Percentiles rank a stretch among this genome's conserved stretches.
These are phyloP conservation scores for Diabrotica undecimpunctata DNA, from an alignment of 1,140 invertebrate genomes.

Conservation along the genomic window DNA sequence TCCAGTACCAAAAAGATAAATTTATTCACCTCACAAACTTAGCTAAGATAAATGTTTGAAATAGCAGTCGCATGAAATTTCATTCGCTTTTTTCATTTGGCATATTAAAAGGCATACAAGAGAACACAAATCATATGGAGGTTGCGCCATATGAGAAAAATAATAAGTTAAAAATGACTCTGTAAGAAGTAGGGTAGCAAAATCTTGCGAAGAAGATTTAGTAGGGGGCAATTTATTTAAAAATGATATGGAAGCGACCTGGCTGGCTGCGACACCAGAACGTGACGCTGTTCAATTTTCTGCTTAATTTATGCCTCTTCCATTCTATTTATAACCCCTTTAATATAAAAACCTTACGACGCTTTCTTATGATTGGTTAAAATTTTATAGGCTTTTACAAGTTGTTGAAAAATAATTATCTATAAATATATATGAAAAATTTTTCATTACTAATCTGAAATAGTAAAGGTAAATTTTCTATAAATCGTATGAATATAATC, in stretches of 20 bases:
- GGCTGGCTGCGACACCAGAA: neutral
- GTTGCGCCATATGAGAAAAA: constrained; percentile 14
- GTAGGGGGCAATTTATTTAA: constrained; percentile 12
- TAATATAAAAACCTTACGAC: no score
- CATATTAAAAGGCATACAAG: constrained; percentile 23
- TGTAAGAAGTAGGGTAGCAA: constrained; percentile 6
- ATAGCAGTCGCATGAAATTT: constrained; percentile 8
- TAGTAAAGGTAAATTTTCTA: no score
- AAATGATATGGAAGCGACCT: constrained; percentile 11
- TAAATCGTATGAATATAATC: no score
- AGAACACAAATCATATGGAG: constrained; percentile 20
- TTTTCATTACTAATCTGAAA: no score
- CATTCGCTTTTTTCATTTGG: constrained; percentile 19
- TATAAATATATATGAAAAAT: no score
- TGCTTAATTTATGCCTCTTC: neutral
- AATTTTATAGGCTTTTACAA: no score
- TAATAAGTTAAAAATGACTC: constrained; percentile 19
- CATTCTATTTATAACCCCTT: neutral
- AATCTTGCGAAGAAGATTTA: constrained; percentile 15
- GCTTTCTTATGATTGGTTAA: no score
- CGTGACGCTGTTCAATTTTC: constrained; percentile 12
- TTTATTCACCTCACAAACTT: constrained; percentile 15
- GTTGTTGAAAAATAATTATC: no score
- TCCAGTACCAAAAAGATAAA: neutral
- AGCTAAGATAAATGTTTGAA: constrained; percentile 16